phyloP scores from a whole-genome alignment of 2,113 vertebrate species.

The Pelusios castaneus region DNA sequence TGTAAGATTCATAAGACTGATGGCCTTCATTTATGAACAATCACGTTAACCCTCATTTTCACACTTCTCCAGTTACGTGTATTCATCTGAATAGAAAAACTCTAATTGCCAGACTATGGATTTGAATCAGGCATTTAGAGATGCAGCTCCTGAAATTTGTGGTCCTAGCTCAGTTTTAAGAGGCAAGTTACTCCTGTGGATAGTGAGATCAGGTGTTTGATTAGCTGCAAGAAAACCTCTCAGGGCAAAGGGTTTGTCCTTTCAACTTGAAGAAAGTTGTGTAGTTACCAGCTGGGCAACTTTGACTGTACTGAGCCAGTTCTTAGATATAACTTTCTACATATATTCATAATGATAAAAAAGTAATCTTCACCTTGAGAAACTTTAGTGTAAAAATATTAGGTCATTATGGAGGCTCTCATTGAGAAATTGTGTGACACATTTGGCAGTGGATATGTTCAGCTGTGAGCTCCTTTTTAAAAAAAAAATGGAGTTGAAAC shows the following conservation, averaged over 20 bases:
- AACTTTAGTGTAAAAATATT: not conserved
- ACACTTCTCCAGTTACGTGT: not conserved
- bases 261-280: not conserved
- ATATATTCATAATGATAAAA: not conserved
- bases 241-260: not conserved
- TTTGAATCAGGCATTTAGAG: not conserved
- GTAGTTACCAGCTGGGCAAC: not conserved
- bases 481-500: not conserved
- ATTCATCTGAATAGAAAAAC: not conserved
- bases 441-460: not conserved
- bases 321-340: not conserved
- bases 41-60: not conserved
- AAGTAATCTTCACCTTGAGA: not conserved
- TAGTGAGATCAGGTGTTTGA: not conserved
- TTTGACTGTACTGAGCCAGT: not conserved
- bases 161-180: not conserved
- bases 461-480: not conserved
- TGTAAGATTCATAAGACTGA: not conserved
- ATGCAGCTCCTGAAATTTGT: not conserved
- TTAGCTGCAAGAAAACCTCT: not conserved
- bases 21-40: not conserved
- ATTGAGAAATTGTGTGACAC: not conserved
- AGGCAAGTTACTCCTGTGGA: not conserved
- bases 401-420: rapidly evolving
- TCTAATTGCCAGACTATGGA: not conserved